Conservation (phyloP, 2,113 vertebrate species). For the Plestiodon gilberti region DNA sequence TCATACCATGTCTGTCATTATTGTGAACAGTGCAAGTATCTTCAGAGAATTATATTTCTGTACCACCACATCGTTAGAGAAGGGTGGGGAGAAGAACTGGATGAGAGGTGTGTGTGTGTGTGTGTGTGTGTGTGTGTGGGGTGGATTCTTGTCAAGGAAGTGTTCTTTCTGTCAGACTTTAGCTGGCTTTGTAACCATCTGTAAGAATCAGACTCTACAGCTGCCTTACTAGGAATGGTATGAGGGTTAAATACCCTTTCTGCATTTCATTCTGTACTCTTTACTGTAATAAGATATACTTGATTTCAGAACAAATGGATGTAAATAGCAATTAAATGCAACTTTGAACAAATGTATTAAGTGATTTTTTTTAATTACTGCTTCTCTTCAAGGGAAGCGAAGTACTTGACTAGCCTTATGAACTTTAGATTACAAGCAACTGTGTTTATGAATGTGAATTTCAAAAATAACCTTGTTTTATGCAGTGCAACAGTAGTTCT, state of each 20-base stretch:
- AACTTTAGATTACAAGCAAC: too few species aligned
- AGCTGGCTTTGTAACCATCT: slow-evolving; percentile 64
- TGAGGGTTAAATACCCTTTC: slow-evolving; percentile 61
- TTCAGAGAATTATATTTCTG: slow-evolving; percentile 33
- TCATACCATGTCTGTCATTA: not conserved
- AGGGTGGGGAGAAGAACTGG: not conserved
- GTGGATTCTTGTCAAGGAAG: slow-evolving; percentile 27
- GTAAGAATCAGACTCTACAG: slow-evolving; percentile 63
- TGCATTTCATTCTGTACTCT: slow-evolving; percentile 74
- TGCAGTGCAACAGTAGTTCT: too few species aligned
- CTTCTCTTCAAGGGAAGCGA: not conserved
- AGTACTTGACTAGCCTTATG: too few species aligned
- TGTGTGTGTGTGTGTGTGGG: not conserved
- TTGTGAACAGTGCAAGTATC: slow-evolving; percentile 54
- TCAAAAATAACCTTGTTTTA: too few species aligned
- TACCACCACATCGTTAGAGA: slow-evolving; percentile 34
- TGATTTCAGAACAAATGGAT: slow-evolving; percentile 67
- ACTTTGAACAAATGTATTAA: slow-evolving; percentile 73
- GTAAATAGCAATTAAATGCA: slow-evolving; percentile 79
- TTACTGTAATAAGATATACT: slow-evolving; percentile 70
- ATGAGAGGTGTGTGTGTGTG: not conserved
- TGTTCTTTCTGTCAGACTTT: slow-evolving; percentile 53
- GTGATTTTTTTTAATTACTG: slow-evolving; percentile 61
- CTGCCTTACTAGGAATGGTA: slow-evolving; percentile 72
- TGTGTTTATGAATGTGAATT: too few species aligned